Evolutionary conservation across 2,797 vertebrate genomes (phyloP).

Genomic region (Epinephelus coioides): DNA sequence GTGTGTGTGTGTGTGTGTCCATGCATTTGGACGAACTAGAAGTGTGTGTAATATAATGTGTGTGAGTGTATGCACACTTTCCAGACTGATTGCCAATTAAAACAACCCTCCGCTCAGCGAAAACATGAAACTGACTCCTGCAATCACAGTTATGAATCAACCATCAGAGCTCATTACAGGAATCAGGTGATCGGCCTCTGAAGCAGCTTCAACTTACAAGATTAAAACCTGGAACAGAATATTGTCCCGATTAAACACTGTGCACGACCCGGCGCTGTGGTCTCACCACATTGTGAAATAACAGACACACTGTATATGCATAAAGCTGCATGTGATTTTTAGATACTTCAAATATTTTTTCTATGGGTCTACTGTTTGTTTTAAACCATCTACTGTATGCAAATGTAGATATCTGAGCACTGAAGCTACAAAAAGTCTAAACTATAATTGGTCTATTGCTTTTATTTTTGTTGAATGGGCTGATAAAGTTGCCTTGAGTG

Average conservation of each 20-base stretch:
- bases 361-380: neutral
- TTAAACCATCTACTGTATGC: slow-evolving; percentile 5
- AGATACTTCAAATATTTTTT: slow-evolving; percentile 9
- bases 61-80: slow-evolving; percentile 40
- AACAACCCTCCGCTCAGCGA: slow-evolving; percentile 56
- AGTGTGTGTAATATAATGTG: slow-evolving; percentile 11
- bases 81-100: slow-evolving; percentile 61
- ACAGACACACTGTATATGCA: slow-evolving; percentile 16
- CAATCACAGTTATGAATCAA: slow-evolving; percentile 60
- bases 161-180: slow-evolving; percentile 61
- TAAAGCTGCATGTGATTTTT: slow-evolving; percentile 1
- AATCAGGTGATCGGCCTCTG: slow-evolving; percentile 50
- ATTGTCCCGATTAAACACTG: slow-evolving; percentile 16
- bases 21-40: slow-evolving; percentile 13
- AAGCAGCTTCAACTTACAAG: slow-evolving; percentile 30
- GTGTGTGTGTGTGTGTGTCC: slow-evolving; percentile 15
- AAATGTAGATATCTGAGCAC: neutral
- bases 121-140: slow-evolving; percentile 56
- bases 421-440: neutral
- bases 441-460: neutral
- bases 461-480: neutral
- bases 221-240: slow-evolving; percentile 44
- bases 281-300: slow-evolving; percentile 5
- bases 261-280: neutral
- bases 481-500: neutral